Base-by-base conservation (phyloP, 1,140 invertebrate species). In the Eulimnadia texana region DNA sequence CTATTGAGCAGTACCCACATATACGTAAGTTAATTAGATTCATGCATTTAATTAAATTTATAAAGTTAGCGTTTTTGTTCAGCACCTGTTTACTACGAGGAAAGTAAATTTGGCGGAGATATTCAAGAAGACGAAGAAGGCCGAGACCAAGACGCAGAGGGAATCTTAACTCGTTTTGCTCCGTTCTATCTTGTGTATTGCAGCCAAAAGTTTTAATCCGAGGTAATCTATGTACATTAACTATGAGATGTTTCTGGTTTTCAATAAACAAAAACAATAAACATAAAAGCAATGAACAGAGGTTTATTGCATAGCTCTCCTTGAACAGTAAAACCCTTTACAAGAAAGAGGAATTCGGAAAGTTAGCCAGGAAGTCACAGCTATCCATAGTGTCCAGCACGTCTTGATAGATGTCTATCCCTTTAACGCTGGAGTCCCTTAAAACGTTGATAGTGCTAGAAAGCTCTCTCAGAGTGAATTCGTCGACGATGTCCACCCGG, bases 1-100 rank as follows among this genome's bases (percentile, higher is more conserved):
- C 50, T 13, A 54, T 16, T 10, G 33, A 57, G 22, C 13, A 57
- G 6, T 61, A 61, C 53, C 60, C 60, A 19, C 27, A 61, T 55
- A 25, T 61, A 25, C 60, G 60, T 61, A 61, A 61, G 60, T 23
- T 20, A 13, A 9, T 33, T 3, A 24, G 6, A 55, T 23, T 22
- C 13, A 55, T 22, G 3, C 3, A 16, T 55, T 29, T 33, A 33
- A 42, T 42, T 42, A 42, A 42, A 42, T 42, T 42, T n/a, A n/a
- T 16, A 6, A 42, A 42, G 33, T 9, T 42, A 42, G 33, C 16
- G 6, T 42, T 42, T 42, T 9, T 42, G 16, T 42, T 16, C 16
- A 42, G 33, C 33, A 16, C 33, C 33, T 9, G 6, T 42, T 42
- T 42, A 9, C 16, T 42, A 42, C 33, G 33, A 42, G 33, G 33